Percentiles rank a stretch among this genome's conserved stretches.
These are phyloP conservation scores for Microcebus jonahi DNA, from an alignment of 2,113 vertebrate species.

Conservation along the genomic window DNA sequence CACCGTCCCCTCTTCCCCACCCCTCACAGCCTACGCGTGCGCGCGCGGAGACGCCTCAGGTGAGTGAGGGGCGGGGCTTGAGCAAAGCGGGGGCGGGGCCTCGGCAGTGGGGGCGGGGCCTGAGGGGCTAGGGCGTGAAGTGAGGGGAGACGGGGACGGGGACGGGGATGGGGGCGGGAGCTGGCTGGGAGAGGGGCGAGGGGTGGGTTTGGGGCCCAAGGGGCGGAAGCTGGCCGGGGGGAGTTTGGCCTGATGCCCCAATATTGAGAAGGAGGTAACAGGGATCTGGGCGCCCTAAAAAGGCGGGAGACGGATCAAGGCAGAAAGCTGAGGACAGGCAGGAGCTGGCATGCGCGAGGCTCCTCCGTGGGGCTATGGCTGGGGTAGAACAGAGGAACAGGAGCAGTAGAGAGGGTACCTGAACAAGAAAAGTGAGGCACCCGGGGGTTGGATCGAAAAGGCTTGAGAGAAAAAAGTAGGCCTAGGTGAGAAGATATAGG, in stretches of 20 bases:
- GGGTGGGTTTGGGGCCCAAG: too few species aligned
- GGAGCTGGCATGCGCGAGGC: background rate
- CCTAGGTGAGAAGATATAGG: background rate
- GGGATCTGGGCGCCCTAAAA: background rate
- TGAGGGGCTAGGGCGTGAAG: constrained; percentile 1
- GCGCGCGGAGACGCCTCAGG: constrained; percentile 78
- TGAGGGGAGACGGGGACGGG: background rate
- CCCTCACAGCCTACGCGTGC: constrained; percentile 56
- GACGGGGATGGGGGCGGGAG: background rate
- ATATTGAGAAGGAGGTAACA: background rate
- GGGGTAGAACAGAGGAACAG: background rate
- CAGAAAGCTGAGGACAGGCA: background rate
- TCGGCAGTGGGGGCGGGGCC: background rate
- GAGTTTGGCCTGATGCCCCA: background rate
- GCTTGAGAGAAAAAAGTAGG: background rate
- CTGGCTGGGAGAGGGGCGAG: background rate
- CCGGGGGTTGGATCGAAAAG: background rate
- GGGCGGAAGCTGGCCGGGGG: too few species aligned
- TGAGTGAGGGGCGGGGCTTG: constrained; percentile 74
- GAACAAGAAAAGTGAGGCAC: background rate
- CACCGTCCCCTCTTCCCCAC: constrained; percentile 40
- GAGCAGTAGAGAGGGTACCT: background rate
- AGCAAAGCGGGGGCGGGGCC: constrained; percentile 60
- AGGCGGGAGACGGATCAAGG: background rate
- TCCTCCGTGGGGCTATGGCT: background rate